Conservation (phyloP, 1,140 invertebrate species). For the Drosophila malerkotliana region DNA sequence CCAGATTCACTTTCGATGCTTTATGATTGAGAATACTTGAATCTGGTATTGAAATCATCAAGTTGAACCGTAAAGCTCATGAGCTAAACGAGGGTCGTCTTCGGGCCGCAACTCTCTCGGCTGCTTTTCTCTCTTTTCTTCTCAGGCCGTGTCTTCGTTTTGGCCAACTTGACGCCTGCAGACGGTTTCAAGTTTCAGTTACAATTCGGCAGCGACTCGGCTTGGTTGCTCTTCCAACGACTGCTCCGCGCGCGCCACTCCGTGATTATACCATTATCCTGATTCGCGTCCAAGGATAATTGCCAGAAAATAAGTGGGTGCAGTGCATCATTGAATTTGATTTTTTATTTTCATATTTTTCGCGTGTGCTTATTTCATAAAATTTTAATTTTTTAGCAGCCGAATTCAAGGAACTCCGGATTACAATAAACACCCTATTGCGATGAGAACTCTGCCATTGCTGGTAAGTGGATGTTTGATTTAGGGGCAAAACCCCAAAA, state of each 20-base stretch:
- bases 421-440: slow-evolving; percentile 28
- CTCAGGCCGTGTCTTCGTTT: slow-evolving; percentile 24
- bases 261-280: slow-evolving; percentile 20
- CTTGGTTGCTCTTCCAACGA: slow-evolving; percentile 42
- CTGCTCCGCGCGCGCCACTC: slow-evolving; percentile 60
- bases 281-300: slow-evolving; percentile 56
- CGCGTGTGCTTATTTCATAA: slow-evolving; percentile 25
- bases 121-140: slow-evolving; percentile 18
- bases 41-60: slow-evolving; percentile 23
- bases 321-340: slow-evolving; percentile 30
- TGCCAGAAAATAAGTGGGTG: slow-evolving; percentile 38
- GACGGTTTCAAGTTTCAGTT: slow-evolving; percentile 67
- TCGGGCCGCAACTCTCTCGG: slow-evolving; percentile 34
- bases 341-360: not conserved
- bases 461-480: slow-evolving; percentile 49
- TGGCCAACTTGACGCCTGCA: slow-evolving; percentile 45
- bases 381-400: slow-evolving; percentile 38
- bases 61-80: slow-evolving; percentile 46
- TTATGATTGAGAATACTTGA: slow-evolving; percentile 78
- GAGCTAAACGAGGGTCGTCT: slow-evolving; percentile 56
- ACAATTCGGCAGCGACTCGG: slow-evolving; percentile 65
- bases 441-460: slow-evolving; percentile 68
- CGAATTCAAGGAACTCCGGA: slow-evolving; percentile 19
- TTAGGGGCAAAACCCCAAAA: not conserved
- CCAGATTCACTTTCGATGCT: slow-evolving; percentile 74